These are phyloP conservation scores for Neostethus bicornis DNA, from an alignment of 2,797 vertebrate species.

Conservation along the genomic window DNA sequence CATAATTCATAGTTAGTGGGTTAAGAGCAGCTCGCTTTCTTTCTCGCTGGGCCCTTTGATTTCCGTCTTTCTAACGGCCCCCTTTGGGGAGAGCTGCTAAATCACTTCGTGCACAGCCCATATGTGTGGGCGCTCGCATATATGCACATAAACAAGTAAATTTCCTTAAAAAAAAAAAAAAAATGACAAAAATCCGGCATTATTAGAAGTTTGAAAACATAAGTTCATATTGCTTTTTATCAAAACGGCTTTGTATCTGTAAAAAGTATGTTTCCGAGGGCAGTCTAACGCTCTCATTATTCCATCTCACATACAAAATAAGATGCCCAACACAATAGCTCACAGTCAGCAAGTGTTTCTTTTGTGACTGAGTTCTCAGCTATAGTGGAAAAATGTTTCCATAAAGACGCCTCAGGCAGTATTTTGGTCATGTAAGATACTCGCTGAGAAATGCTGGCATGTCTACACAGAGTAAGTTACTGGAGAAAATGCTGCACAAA, in stretches of 20 bases:
- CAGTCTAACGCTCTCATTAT: no score
- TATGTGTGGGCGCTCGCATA: conserved; percentile 36
- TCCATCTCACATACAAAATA: conserved; percentile 8
- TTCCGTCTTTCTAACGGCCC: conserved; percentile 48
- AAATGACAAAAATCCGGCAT: conserved; percentile 14
- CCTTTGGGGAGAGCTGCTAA: conserved; percentile 49
- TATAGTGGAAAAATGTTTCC: background rate
- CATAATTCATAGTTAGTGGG: conserved; percentile 77
- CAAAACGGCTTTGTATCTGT: conserved; percentile 27
- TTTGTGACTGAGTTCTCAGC: conserved; percentile 19
- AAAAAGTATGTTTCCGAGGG: conserved; percentile 22
- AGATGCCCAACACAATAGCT: conserved; percentile 6
- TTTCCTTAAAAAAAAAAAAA: no score
- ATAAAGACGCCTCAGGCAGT: background rate
- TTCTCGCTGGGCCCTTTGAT: conserved; percentile 61
- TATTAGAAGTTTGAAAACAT: conserved; percentile 37
- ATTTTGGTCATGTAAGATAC: conserved; percentile 2
- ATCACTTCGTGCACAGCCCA: conserved; percentile 40
- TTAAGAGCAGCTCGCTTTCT: conserved; percentile 59
- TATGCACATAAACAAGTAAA: conserved; percentile 8
- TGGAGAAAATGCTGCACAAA: background rate
- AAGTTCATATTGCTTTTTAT: conserved; percentile 20
- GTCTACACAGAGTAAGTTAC: background rate
- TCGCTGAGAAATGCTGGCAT: background rate
- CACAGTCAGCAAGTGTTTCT: conserved; percentile 10